A percentile compares a stretch with the other conserved stretches of the same genome.
phyloP scores from a whole-genome alignment of 2,888 invertebrate genomes.

The Julus scanicus region DNA sequence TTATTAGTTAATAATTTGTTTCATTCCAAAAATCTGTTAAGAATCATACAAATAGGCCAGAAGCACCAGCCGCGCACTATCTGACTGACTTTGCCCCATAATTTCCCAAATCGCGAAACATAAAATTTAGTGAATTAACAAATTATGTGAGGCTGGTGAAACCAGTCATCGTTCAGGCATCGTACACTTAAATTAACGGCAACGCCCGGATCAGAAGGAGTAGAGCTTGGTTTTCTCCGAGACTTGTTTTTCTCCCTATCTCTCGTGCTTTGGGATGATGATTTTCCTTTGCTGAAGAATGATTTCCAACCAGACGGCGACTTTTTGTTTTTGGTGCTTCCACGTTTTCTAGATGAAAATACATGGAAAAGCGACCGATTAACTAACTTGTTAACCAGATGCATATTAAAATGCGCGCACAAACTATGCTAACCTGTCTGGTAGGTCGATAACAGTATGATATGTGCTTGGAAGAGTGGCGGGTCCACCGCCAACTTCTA shows the following conservation, averaged over 20 bases:
- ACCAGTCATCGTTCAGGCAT: neutral
- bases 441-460: conserved; percentile 92
- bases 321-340: conserved; percentile 64
- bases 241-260: conserved; percentile 57
- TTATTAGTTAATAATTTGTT: conserved; percentile 31
- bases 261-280: conserved; percentile 60
- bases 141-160: too few relatives aligned
- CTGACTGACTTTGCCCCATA: neutral
- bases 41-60: too few relatives aligned
- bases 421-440: conserved; percentile 65
- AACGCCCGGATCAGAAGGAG: conserved; percentile 54
- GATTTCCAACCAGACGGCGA: conserved; percentile 79
- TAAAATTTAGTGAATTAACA: too few relatives aligned
- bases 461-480: conserved; percentile 81
- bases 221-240: conserved; percentile 63
- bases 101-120: too few relatives aligned
- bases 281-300: conserved; percentile 72
- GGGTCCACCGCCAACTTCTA: conserved; percentile 80
- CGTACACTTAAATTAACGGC: conserved; percentile 54
- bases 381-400: neutral
- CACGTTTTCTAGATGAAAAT: conserved; percentile 61
- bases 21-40: neutral
- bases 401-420: neutral
- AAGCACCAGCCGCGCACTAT: neutral
- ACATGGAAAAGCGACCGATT: neutral